These are phyloP conservation scores for Motacilla tschutschensis DNA, from an alignment of 2,113 vertebrate genomes.

Conservation along the genomic window DNA sequence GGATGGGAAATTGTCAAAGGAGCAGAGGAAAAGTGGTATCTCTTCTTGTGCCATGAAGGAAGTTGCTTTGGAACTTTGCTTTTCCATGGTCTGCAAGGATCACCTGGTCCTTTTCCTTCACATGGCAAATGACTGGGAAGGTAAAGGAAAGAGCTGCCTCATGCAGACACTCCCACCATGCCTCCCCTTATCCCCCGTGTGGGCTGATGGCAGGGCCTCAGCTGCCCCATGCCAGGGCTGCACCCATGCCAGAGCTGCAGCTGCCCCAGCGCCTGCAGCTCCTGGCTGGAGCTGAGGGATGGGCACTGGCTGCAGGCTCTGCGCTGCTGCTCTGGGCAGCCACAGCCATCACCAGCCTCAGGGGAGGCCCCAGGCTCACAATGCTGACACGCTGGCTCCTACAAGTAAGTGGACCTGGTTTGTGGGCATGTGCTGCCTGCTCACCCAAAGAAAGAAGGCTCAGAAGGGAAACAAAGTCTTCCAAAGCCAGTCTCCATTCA, in stretches of 20 bases:
- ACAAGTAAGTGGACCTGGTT: fast-evolving
- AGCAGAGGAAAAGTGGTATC: not conserved
- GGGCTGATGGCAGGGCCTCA: fast-evolving
- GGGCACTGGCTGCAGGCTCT: not conserved
- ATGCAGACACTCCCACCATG: fast-evolving
- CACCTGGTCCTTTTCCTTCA: not conserved
- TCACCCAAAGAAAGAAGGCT: not conserved
- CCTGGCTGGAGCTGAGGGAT: not conserved
- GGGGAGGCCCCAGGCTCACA: not conserved
- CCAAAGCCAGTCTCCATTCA: not conserved
- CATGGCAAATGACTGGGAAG: not conserved
- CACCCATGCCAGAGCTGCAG: not conserved
- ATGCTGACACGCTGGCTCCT: not conserved
- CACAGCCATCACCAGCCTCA: not conserved
- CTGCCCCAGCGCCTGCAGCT: not conserved
- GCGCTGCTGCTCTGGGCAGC: not conserved
- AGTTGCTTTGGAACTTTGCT: not conserved
- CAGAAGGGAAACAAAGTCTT: not conserved
- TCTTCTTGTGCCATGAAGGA: not conserved
- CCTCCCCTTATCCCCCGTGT: not conserved
- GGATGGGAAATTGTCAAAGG: not conserved
- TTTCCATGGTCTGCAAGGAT: not conserved
- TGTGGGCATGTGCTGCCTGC: not conserved
- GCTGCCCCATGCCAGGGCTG: too few species aligned
- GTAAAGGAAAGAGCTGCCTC: not conserved